Percentiles rank a stretch among this genome's conserved stretches.
These are phyloP conservation scores for Perodicticus potto DNA, from an alignment of 2,797 vertebrate genomes.

Conservation along the genomic window DNA sequence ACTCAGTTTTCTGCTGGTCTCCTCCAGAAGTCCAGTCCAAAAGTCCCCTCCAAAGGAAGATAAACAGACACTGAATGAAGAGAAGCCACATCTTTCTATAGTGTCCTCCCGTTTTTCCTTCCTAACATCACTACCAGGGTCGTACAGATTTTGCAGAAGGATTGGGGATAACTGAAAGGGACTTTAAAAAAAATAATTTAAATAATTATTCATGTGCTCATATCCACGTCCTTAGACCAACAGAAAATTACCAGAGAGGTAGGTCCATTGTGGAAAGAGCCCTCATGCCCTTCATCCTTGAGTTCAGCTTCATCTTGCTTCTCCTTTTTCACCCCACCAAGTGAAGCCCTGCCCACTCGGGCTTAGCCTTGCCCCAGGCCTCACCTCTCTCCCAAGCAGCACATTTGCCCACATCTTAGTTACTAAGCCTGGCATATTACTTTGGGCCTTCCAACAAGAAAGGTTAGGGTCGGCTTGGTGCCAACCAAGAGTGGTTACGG, in stretches of 20 bases:
- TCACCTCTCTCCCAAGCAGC: neutral
- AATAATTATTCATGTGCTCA: neutral
- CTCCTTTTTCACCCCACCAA: neutral
- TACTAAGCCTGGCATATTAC: neutral
- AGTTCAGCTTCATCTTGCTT: neutral
- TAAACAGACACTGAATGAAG: neutral
- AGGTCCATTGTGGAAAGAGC: neutral
- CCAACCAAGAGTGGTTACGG: no score
- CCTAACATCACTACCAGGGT: neutral
- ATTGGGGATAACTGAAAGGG: neutral
- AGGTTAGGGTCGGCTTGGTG: no score
- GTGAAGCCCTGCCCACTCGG: neutral
- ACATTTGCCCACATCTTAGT: neutral
- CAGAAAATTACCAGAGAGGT: neutral
- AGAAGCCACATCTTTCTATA: neutral
- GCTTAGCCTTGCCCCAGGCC: neutral
- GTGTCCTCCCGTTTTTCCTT: neutral
- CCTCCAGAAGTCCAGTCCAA: neutral
- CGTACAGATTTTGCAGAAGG: neutral
- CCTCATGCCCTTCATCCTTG: neutral
- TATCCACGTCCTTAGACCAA: neutral
- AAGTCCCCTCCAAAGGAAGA: neutral
- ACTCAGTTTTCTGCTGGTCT: neutral
- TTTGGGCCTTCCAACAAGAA: neutral
- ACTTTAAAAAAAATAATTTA: neutral